Evolutionary conservation across 92 coral and sea anemone genomes (phyloP), one percentile per base, ranked within the genome.

Genomic region (Parazoanthus atlanticus): DNA sequence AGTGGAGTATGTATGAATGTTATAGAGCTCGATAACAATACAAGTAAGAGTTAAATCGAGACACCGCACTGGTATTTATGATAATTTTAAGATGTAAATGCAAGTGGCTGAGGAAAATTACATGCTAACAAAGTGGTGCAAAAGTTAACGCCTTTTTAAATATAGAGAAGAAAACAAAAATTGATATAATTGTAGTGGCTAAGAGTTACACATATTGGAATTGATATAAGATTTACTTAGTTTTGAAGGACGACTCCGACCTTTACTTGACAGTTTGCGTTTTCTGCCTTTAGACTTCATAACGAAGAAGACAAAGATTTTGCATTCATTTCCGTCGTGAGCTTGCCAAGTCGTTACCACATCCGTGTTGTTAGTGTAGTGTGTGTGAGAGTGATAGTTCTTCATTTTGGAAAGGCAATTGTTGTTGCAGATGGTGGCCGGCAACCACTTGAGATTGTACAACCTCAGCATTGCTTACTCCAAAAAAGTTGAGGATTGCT

Each of bases 401-500:
- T 76, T 34, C 36, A 6, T 8, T 43, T 76, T 76, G 54, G 80
- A 76, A 76, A 76, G 52, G 29, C 49, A 76, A 76, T 56, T 76
- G 17, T 36, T 76, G 36, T 76, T 38, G 80, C 80, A 76, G 80
- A 74, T 74, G 79, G 10, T 74, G 79, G n/a, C 79, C 79, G 49
- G 79, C 49, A 49, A 74, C 79, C 47, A 74, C 79, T 74, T 36
- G 6, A 40, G 2, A 74, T 74, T 74, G 47, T 74, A n/a, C n/a
- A n/a, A n/a, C 78, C 49, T 74, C 78, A 47, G 78, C 78, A 74
- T 25, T 74, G 38, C 32, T 74, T 47, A 74, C 78, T 11, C 78
- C 78, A 74, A 74, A 74, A 74, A 74, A 74, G 78, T 74, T 5
- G 78, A 74, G 78, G 47, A 33, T 74, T 38, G 78, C 78, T 74